Base-by-base conservation (phyloP, 2,888 invertebrate genomes). In the Diogma glabrata region DNA sequence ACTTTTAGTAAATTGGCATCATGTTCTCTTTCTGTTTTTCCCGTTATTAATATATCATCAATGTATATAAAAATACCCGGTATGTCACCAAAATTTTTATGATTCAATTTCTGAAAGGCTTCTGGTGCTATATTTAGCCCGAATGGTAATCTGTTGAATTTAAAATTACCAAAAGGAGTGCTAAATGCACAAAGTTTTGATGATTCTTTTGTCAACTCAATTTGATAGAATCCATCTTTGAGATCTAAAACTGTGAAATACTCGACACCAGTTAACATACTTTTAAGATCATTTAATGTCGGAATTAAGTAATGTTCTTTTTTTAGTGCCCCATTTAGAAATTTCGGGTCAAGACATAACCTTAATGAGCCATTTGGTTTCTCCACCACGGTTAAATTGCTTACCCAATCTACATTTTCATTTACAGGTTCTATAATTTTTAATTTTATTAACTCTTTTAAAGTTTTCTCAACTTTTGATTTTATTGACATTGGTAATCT, bases 401-500 rank as follows among this genome's bases (percentile, higher is more conserved):
- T 47, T n/a, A n/a, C n/a, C n/a, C 54, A 55, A 6, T 53, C 30
- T 6, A 22, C 26, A 14, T 51, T 16, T 43, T 43, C 20, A 43
- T 43, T 19, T 43, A 43, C 4, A 8, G 17, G 17, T 43, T 19
- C 40, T 19, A 43, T 43, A 20, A 43, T 20, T 4, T 19, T 19
- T 16, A 19, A 43, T 43, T 43, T 43, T 4, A 19, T 9, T n/a
- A 36, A 36, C 36, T 36, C 14, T n/a, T 19, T 12, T 19, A 43
- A 20, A 8, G 17, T 43, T 5, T 43, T 19, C 20, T 43, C 20
- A 19, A 19, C 40, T 10, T 43, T 43, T 3, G 17, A 12, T 19
- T 43, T 16, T 19, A 43, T 16, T 19, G 17, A 19, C 20, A 43
- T 7, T 22, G 59, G 56, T 4, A 59, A 53, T 53, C 55, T 54